phyloP scores from a whole-genome alignment of 2,113 vertebrate species.

The Amblyornis subalaris region DNA sequence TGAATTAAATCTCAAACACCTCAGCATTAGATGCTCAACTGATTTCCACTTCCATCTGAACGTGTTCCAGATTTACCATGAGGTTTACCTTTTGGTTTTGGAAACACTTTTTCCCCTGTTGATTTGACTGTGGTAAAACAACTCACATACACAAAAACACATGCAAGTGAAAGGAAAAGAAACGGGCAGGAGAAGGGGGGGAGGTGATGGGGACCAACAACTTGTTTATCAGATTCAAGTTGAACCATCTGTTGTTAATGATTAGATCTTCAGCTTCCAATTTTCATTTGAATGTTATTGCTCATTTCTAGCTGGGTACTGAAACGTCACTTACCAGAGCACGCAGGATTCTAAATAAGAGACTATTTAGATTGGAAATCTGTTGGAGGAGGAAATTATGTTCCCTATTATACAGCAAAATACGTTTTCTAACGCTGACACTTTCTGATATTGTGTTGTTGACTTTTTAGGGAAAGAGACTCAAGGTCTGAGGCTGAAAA shows the following conservation, averaged over 20 bases:
- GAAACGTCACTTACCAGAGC: constrained; percentile 47
- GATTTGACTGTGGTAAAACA: constrained; percentile 6
- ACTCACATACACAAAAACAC: neutral
- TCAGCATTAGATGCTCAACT: neutral
- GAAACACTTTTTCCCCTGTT: constrained; percentile 1
- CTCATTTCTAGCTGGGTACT: constrained; percentile 68
- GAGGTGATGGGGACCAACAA: constrained; percentile 23
- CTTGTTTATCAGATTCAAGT: constrained; percentile 73
- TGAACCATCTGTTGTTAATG: constrained; percentile 79
- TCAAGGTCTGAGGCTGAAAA: constrained; percentile 20
- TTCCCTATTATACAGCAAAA: constrained; percentile 45
- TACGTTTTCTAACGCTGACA: neutral
- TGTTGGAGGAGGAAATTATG: constrained; percentile 67
- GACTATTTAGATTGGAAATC: constrained; percentile 61
- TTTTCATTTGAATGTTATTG: constrained; percentile 79
- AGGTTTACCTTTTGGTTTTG: constrained; percentile 26
- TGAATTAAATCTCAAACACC: constrained; percentile 11
- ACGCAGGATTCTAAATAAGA: constrained; percentile 67
- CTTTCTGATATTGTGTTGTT: constrained; percentile 14
- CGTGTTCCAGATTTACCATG: constrained; percentile 6
- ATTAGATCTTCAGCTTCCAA: constrained; percentile 77
- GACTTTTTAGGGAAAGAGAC: neutral
- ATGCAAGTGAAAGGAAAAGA: constrained; percentile 5
- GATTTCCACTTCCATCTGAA: constrained; percentile 3
- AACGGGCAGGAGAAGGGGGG: neutral